Percentiles rank a stretch among this genome's conserved stretches.
phyloP scores from a whole-genome alignment of 2,113 vertebrate genomes.

The Lucifuga dentata region DNA sequence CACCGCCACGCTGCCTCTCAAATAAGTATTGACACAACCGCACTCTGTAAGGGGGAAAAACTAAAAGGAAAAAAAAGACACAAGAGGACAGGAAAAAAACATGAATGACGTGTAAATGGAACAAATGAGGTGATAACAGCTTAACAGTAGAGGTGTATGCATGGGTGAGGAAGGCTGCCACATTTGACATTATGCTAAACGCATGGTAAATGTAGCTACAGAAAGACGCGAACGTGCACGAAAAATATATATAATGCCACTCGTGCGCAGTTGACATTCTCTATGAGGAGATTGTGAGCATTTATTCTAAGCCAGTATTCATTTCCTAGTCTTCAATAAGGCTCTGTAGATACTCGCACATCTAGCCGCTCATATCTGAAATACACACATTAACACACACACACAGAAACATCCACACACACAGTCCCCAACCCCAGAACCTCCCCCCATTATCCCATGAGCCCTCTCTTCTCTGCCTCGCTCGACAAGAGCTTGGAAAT shows the following conservation, averaged over 20 bases:
- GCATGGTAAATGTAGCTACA: slow-evolving; percentile 21
- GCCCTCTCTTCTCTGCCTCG: slow-evolving; percentile 74
- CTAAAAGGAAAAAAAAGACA: slow-evolving; percentile 53
- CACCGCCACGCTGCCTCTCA: slow-evolving; percentile 72
- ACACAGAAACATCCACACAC: slow-evolving; percentile 27
- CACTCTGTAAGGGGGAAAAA: slow-evolving; percentile 75
- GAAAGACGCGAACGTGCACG: slow-evolving; percentile 24
- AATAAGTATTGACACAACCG: slow-evolving; percentile 82
- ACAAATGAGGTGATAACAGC: slow-evolving; percentile 76
- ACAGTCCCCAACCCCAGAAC: slow-evolving; percentile 54
- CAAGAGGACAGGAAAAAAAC: slow-evolving; percentile 57
- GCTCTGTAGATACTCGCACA: slow-evolving; percentile 51
- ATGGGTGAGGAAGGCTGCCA: slow-evolving; percentile 47
- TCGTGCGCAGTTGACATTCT: slow-evolving; percentile 57
- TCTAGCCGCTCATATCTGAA: slow-evolving; percentile 37
- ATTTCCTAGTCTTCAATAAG: slow-evolving; percentile 67
- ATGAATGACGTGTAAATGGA: slow-evolving; percentile 78
- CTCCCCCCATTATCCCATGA: slow-evolving; percentile 77
- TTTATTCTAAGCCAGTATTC: slow-evolving; percentile 59
- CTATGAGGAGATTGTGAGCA: slow-evolving; percentile 55
- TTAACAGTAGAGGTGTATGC: slow-evolving; percentile 60
- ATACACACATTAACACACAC: slow-evolving; percentile 40
- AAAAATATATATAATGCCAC: slow-evolving; percentile 35
- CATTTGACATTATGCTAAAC: slow-evolving; percentile 40
- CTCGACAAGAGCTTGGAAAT: slow-evolving; percentile 80